These are phyloP conservation scores for Gallinago jamesoni DNA, from an alignment of 2,113 vertebrate species.

Conservation along the genomic window DNA sequence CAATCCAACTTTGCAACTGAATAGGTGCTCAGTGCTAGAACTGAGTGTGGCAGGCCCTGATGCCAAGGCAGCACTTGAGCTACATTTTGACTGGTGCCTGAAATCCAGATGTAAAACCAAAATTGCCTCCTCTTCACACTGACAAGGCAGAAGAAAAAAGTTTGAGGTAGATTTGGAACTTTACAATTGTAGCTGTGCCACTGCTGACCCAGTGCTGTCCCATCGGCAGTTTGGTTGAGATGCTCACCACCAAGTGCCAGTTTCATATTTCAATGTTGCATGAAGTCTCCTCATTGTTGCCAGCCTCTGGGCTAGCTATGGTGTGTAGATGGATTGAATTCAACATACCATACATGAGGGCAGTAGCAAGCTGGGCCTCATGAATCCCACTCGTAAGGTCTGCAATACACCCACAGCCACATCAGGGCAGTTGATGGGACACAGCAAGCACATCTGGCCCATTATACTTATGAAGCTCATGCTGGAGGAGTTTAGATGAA, in stretches of 20 bases:
- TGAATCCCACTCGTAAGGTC: neutral
- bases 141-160: neutral
- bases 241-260: rapidly evolving
- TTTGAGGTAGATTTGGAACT: neutral
- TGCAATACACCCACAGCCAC: neutral
- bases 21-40: neutral
- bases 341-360: rapidly evolving
- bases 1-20: neutral
- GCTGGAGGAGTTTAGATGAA: neutral
- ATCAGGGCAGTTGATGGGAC: neutral
- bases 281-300: rapidly evolving
- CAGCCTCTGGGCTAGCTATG: rapidly evolving
- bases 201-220: neutral
- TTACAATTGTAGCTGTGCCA: neutral
- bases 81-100: neutral
- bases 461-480: neutral
- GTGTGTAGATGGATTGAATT: neutral
- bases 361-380: neutral
- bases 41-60: neutral
- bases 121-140: neutral
- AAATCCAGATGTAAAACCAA: neutral
- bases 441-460: neutral
- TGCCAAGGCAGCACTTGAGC: neutral
- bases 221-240: neutral
- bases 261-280: rapidly evolving